Evolutionary conservation across 2,113 vertebrate genomes (phyloP), one percentile per base, ranked within the genome.

Genomic region (Azemiops feae): DNA sequence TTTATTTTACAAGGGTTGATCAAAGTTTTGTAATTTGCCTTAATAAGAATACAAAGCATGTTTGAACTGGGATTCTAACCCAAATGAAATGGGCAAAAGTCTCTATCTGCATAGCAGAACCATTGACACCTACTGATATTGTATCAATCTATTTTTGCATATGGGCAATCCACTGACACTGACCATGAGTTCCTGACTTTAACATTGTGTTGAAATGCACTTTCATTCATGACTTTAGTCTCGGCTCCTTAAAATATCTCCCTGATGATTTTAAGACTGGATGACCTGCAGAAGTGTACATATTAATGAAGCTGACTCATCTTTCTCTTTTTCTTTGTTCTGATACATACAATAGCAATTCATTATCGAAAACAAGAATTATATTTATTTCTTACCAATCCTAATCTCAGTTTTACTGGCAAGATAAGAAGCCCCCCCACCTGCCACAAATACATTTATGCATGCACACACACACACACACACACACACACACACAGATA

Each of bases 181-280:
- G n/a, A 81, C 69, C 69, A n/a, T n/a, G n/a, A n/a, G 2, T 18
- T 74, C 2, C 6, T 74, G 69, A 8, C 1, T 20, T 30, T 4
- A 2, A 8, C 2, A 10, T 16, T n/a, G 2, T 39, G 14, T 3
- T 3, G 6, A 74, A 20, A 39, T 39, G 5, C 20, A 20, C 5
- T 34, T 74, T 39, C 0, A 18, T 6, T 34, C 64, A 7, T 74
- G 14, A 5, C 0, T 0, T n/a, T 11, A 14, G 0, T 69, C 4
- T 5, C 12, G 9, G 1, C 58, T 30, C 11, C 25, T 1, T 11
- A 3, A 30, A 10, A 30, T 30, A 11, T 9, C 27, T 27, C 3
- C 2, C 5, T 74, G 30, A 1, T n/a, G 60, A n/a, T 14, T 0
- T 1, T n/a, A 5, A 34, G n/a, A 16, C 18, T 34, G 1, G n/a